phyloP scores from a whole-genome alignment of 2,888 invertebrate genomes.

The Cryptocephalus primarius region DNA sequence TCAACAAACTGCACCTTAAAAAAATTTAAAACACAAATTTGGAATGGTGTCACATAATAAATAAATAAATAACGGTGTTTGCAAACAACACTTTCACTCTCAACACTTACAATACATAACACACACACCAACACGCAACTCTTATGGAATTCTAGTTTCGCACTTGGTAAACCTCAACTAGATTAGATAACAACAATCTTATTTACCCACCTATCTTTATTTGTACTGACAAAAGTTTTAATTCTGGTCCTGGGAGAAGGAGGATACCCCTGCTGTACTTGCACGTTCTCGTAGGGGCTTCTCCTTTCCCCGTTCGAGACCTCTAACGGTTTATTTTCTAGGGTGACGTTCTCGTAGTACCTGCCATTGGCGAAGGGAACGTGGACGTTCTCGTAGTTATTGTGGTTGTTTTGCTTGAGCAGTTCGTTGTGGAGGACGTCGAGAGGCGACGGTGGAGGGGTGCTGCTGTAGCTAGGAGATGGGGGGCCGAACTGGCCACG shows the following conservation, averaged over 20 bases:
- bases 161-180: no score
- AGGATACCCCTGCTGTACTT: constrained; percentile 31
- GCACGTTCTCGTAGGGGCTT: constrained; percentile 54
- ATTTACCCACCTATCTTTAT: constrained; percentile 27
- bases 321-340: constrained; percentile 1
- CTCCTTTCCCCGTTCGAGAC: constrained; percentile 16
- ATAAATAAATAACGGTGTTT: no score
- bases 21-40: no score
- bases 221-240: constrained; percentile 42
- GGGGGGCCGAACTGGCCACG: constrained; percentile 27
- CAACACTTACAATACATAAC: no score
- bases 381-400: constrained; percentile 26
- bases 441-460: constrained; percentile 38
- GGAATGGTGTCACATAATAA: no score
- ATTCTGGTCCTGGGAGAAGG: constrained; percentile 50
- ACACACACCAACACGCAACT: no score
- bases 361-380: constrained; percentile 21
- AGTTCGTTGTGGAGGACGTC: constrained; percentile 22
- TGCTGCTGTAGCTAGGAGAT: constrained; percentile 34
- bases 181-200: constrained; percentile 1
- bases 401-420: constrained; percentile 22
- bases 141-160: no score
- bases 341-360: constrained; percentile 32
- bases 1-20: no score
- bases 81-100: no score